Evolutionary conservation across 2,113 vertebrate genomes (phyloP).

Genomic region (Brachyistius frenatus): DNA sequence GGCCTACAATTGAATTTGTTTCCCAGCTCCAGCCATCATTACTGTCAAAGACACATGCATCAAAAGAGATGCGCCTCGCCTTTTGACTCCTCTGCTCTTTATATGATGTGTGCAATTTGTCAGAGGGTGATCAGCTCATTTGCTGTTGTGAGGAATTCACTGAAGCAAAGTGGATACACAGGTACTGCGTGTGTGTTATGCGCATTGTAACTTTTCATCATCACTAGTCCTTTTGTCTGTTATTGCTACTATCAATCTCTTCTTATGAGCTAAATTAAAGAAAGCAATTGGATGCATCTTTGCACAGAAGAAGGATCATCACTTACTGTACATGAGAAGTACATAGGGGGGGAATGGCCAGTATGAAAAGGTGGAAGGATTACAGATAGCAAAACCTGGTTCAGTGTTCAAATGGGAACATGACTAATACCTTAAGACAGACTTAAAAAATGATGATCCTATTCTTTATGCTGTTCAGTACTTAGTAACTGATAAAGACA

Average conservation of each 20-base stretch:
- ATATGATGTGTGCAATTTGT: conserved; percentile 36
- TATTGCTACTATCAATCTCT: too few relatives aligned
- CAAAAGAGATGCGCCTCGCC: conserved; percentile 35
- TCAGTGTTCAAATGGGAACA: neutral
- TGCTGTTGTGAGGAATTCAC: conserved; percentile 16
- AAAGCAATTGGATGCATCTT: too few relatives aligned
- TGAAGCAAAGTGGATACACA: neutral
- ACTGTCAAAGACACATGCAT: conserved; percentile 61
- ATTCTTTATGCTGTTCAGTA: too few relatives aligned
- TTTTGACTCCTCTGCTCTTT: conserved; percentile 21
- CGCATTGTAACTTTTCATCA: neutral
- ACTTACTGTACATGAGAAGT: too few relatives aligned
- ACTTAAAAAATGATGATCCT: too few relatives aligned
- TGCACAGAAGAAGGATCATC: too few relatives aligned
- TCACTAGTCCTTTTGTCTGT: too few relatives aligned
- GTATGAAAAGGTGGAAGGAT: neutral
- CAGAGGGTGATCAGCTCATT: conserved; percentile 30
- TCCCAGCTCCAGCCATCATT: conserved; percentile 47
- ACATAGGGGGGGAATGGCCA: too few relatives aligned
- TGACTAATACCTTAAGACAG: too few relatives aligned
- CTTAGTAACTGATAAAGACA: too few relatives aligned
- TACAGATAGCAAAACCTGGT: neutral
- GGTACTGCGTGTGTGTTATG: neutral
- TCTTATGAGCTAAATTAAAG: too few relatives aligned
- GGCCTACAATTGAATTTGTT: conserved; percentile 66